phyloP scores from a whole-genome alignment of 2,113 vertebrate genomes.

The Bubalus kerabau region DNA sequence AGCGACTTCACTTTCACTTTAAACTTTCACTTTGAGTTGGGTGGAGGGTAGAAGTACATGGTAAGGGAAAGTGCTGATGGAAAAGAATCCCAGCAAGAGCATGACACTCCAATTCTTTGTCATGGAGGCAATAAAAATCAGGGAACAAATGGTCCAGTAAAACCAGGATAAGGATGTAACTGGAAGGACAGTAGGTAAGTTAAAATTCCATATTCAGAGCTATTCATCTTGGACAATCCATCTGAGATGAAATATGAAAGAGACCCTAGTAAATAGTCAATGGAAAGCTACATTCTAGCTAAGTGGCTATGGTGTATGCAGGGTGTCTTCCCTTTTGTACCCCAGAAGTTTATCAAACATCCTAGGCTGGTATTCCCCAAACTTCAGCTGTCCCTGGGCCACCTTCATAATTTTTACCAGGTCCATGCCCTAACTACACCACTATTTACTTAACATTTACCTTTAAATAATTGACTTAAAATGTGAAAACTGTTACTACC shows the following conservation, averaged over 20 bases:
- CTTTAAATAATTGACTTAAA: not conserved
- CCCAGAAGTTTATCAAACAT: not conserved
- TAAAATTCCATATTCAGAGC: not conserved
- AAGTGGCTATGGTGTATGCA: not conserved
- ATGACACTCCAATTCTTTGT: not conserved
- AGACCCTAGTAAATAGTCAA: not conserved
- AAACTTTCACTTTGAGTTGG: not conserved
- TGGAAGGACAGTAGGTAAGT: too few species aligned
- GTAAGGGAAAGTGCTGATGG: not conserved
- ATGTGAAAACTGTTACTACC: not conserved
- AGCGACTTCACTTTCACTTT: too few species aligned
- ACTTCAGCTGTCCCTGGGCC: not conserved
- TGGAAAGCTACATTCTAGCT: not conserved
- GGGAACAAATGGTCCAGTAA: not conserved
- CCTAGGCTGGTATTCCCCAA: not conserved
- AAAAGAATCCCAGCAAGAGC: not conserved
- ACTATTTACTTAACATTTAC: not conserved
- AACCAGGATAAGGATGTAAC: not conserved
- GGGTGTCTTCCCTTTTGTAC: not conserved
- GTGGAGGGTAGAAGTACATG: not conserved
- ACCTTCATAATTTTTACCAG: not conserved
- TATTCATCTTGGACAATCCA: not conserved
- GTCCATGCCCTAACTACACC: not conserved
- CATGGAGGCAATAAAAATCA: not conserved
- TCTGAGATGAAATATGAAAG: not conserved